Percentiles rank a stretch among this genome's conserved stretches.
Evolutionary conservation across 2,888 invertebrate species (phyloP).

Genomic region (Troides helena): DNA sequence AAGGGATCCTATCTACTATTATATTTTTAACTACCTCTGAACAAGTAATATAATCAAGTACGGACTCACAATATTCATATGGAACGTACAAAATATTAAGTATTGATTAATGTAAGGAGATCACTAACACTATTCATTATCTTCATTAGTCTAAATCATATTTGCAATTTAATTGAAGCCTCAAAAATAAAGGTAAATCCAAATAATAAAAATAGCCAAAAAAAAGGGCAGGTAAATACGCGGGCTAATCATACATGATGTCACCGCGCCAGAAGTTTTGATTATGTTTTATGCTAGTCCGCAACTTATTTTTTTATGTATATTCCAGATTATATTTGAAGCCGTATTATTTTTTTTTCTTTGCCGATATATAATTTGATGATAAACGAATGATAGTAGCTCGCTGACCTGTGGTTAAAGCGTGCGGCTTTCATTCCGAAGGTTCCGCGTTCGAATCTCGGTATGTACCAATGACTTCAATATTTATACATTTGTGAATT

Average conservation of each 20-base stretch:
- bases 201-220: conserved; percentile 50
- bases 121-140: no score
- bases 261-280: conserved; percentile 66
- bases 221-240: conserved; percentile 44
- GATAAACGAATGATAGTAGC: not conserved
- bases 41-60: no score
- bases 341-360: not conserved
- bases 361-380: not conserved
- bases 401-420: no score
- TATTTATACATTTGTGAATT: no score
- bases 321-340: conserved; percentile 22
- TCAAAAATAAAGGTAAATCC: not conserved
- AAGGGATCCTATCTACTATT: no score
- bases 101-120: no score
- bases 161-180: not conserved
- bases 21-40: no score
- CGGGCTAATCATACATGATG: conserved; percentile 53
- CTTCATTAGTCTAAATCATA: not conserved
- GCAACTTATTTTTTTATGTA: conserved; percentile 56
- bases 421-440: no score
- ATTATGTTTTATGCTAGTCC: conserved; percentile 62
- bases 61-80: no score
- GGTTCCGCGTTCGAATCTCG: no score
- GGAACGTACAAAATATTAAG: no score
- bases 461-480: no score